Evolutionary conservation across 2,797 vertebrate genomes (phyloP).

Genomic region (Chanos chanos): DNA sequence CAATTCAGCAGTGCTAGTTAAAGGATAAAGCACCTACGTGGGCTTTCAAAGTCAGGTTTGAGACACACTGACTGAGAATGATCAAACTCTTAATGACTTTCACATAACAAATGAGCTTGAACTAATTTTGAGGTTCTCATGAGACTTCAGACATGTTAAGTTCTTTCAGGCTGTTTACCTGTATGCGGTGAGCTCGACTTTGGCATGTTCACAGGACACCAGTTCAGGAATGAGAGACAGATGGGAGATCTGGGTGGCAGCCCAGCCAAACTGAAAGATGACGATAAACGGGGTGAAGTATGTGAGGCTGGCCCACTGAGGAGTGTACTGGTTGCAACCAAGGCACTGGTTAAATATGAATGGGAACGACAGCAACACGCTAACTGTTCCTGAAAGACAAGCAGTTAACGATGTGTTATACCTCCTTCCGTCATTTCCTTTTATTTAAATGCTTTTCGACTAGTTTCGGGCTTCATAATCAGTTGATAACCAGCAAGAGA

Average conservation of each 20-base stretch:
- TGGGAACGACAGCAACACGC: constrained; percentile 85
- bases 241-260: constrained; percentile 91
- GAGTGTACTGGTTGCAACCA: constrained; percentile 72
- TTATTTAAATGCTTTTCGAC: too few species aligned
- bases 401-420: neutral
- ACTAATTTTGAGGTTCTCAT: too few species aligned
- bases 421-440: neutral
- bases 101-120: too few species aligned
- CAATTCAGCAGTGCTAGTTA: too few species aligned
- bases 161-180: constrained; percentile 65
- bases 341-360: constrained; percentile 92
- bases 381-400: constrained; percentile 74
- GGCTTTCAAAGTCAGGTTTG: too few species aligned
- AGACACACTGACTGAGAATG: too few species aligned
- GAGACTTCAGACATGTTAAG: constrained; percentile 3
- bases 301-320: constrained; percentile 79
- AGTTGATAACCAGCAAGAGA: neutral
- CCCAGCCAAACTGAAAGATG: constrained; percentile 95
- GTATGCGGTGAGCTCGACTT: constrained; percentile 93
- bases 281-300: constrained; percentile 89
- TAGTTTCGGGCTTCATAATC: too few species aligned
- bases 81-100: too few species aligned
- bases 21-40: too few species aligned
- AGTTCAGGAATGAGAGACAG: constrained; percentile 92
- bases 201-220: constrained; percentile 80